phyloP scores from a whole-genome alignment of 2,797 vertebrate genomes.

The Poeciliopsis turneri region DNA sequence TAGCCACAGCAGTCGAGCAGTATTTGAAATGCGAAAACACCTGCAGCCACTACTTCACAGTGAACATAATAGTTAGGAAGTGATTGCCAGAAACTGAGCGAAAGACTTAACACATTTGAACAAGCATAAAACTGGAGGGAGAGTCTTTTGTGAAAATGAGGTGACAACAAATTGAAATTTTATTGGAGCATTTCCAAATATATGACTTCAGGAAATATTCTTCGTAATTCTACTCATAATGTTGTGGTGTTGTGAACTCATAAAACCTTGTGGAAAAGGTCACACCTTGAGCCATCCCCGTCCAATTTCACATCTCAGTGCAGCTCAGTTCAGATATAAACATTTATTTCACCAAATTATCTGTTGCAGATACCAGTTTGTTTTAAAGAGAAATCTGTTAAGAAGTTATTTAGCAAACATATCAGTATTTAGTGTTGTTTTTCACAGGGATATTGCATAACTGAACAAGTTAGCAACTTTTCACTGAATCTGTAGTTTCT shows the following conservation, averaged over 20 bases:
- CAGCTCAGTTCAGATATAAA: not conserved
- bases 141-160: not conserved
- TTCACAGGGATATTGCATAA: not conserved
- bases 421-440: not conserved
- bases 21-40: not conserved
- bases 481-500: not conserved
- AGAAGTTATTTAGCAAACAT: not conserved
- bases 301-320: not conserved
- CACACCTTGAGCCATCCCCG: not conserved
- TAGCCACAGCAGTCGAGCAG: not conserved
- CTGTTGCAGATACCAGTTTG: not conserved
- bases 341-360: not conserved
- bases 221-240: not conserved
- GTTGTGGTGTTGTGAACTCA: not conserved
- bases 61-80: not conserved
- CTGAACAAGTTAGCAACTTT: not conserved
- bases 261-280: not conserved
- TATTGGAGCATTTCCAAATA: not conserved
- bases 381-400: not conserved
- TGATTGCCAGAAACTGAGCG: not conserved
- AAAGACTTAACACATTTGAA: not conserved
- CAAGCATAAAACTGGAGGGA: not conserved
- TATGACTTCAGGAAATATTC: not conserved
- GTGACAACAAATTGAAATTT: not conserved
- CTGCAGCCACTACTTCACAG: not conserved